A percentile compares a stretch with the other conserved stretches of the same genome.
Evolutionary conservation across 2,888 invertebrate species (phyloP).

Genomic region (Perdita meconis): DNA sequence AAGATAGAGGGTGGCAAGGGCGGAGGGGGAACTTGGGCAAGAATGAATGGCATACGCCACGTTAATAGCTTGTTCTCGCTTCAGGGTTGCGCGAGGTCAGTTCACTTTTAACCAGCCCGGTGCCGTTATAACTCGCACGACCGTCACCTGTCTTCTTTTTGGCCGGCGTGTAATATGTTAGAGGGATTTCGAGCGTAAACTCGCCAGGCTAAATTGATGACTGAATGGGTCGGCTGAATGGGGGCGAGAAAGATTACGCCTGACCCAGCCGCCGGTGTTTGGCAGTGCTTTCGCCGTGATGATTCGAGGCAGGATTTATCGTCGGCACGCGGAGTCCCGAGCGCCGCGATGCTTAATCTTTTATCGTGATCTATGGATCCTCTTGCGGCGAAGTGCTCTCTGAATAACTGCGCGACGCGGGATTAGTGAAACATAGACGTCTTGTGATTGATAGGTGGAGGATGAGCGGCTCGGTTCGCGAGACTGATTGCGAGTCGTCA

Average conservation of each 20-base stretch:
- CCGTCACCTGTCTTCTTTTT: constrained; percentile 61
- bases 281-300: constrained; percentile 26
- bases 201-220: constrained; percentile 41
- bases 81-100: constrained; percentile 74
- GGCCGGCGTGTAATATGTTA: constrained; percentile 32
- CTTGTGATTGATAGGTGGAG: no score
- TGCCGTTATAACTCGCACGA: constrained; percentile 57
- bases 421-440: no score
- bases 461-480: no score
- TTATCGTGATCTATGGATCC: background rate
- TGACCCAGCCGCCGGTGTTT: constrained; percentile 18
- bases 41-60: constrained; percentile 74
- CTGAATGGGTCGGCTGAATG: constrained; percentile 38
- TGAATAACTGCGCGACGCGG: background rate
- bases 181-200: constrained; percentile 45
- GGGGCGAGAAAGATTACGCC: constrained; percentile 16
- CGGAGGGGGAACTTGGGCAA: constrained; percentile 49
- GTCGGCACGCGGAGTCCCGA: background rate
- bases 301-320: constrained; percentile 25
- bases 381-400: background rate
- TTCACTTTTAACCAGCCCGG: constrained; percentile 65
- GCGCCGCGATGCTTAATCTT: background rate
- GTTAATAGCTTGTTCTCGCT: constrained; percentile 75
- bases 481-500: no score
- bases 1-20: constrained; percentile 15